Percentiles rank a stretch among this genome's conserved stretches.
Conservation (phyloP, 2,888 invertebrate genomes). For the Panopea generosa region DNA sequence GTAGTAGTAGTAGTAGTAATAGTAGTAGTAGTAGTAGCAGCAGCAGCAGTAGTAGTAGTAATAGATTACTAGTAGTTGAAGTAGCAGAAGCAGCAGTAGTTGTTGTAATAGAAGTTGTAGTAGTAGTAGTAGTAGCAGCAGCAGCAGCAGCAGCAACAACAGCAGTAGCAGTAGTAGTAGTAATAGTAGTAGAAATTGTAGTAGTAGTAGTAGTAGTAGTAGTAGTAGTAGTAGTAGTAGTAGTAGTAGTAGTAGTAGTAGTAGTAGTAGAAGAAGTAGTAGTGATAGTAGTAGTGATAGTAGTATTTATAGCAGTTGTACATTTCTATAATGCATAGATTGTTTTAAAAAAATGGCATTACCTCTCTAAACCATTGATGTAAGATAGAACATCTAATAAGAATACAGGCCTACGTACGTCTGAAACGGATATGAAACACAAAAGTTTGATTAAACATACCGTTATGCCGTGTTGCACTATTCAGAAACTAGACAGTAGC, state of each 20-base stretch:
- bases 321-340: no score
- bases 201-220: constrained; percentile 11
- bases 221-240: constrained; percentile 5
- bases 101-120: constrained; percentile 10
- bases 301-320: not conserved
- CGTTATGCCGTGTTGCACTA: no score
- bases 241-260: not conserved
- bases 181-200: no score
- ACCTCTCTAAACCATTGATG: no score
- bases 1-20: not conserved
- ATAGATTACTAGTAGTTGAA: constrained; percentile 9
- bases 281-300: not conserved
- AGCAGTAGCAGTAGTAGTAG: constrained; percentile 10
- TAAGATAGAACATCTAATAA: no score
- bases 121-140: constrained; percentile 3
- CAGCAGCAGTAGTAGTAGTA: not conserved
- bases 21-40: not conserved
- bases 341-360: no score
- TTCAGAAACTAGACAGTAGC: no score
- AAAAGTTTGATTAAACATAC: no score
- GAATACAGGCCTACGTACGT: no score
- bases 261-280: not conserved
- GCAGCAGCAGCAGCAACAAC: not conserved
- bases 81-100: constrained; percentile 28
- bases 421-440: no score